These are phyloP conservation scores for Polypterus senegalus DNA, from an alignment of 2,113 vertebrate species.

Conservation along the genomic window DNA sequence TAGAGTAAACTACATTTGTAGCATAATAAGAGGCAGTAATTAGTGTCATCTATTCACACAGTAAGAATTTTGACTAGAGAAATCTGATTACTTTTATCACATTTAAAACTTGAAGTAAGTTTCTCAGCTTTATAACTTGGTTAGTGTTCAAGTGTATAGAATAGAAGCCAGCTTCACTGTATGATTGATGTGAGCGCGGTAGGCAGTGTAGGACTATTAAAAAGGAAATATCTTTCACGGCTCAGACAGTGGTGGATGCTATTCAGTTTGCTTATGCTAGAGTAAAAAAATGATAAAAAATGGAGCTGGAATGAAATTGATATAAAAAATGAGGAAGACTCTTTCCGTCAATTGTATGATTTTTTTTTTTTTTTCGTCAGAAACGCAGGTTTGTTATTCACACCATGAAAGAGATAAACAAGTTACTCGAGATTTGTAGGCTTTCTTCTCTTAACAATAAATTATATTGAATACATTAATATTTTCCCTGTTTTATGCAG, in stretches of 20 bases:
- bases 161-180: conserved; percentile 60
- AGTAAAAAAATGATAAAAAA: conserved; percentile 40
- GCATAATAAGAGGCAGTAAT: conserved; percentile 89
- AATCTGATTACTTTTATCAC: conserved; percentile 92
- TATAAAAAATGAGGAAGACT: conserved; percentile 6
- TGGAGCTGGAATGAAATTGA: conserved; percentile 8
- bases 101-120: conserved; percentile 94
- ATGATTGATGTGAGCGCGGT: conserved; percentile 78
- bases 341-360: conserved; percentile 30
- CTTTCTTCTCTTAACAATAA: too few relatives aligned
- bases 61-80: conserved; percentile 73
- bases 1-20: conserved; percentile 70
- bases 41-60: conserved; percentile 93
- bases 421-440: too few relatives aligned
- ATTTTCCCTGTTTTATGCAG: too few relatives aligned
- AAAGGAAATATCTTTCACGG: conserved; percentile 52
- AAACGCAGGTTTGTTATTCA: too few relatives aligned
- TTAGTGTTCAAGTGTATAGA: conserved; percentile 70
- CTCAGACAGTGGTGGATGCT: conserved; percentile 61
- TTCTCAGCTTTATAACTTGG: conserved; percentile 74
- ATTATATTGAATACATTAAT: too few relatives aligned
- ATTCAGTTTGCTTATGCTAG: conserved; percentile 54
- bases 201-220: conserved; percentile 51
- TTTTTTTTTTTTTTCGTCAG: conserved; percentile 19
- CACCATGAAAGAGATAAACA: too few relatives aligned